Conservation (phyloP, 2,797 vertebrate species). For the Echeneis naucrates region DNA sequence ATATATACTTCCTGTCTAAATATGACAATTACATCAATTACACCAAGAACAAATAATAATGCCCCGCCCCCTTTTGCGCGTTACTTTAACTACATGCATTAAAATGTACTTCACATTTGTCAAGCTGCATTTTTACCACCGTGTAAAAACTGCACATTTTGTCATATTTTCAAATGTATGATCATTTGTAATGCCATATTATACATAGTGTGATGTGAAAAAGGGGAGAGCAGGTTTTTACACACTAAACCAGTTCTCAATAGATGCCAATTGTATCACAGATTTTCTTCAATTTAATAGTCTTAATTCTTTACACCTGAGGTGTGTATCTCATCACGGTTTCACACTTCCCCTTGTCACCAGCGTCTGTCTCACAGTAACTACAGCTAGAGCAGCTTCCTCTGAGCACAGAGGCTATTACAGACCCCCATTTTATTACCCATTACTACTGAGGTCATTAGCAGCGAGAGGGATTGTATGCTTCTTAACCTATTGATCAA, state of each 20-base stretch:
- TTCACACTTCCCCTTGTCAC: conserved; percentile 65
- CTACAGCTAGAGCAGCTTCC: conserved; percentile 84
- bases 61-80: not conserved
- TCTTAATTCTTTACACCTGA: conserved; percentile 63
- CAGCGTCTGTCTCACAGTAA: conserved; percentile 63
- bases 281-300: conserved; percentile 49
- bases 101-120: conserved; percentile 58
- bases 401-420: conserved; percentile 91
- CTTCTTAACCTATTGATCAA: conserved; percentile 99
- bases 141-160: conserved; percentile 57
- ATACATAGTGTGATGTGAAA: conserved; percentile 30
- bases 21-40: conserved; percentile 44
- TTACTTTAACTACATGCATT: conserved; percentile 48
- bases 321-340: conserved; percentile 60
- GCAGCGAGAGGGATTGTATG: conserved; percentile 96
- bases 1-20: conserved; percentile 48
- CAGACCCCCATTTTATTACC: conserved; percentile 96
- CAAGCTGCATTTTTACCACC: conserved; percentile 57
- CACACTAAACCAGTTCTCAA: conserved; percentile 45
- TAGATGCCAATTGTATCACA: conserved; percentile 54
- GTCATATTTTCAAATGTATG: conserved; percentile 57
- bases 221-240: conserved; percentile 34
- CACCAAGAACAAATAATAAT: conserved; percentile 57
- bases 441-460: conserved; percentile 99
- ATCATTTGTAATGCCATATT: conserved; percentile 58